Conservation (phyloP, 2,797 vertebrate genomes). For the Graptemys geographica region DNA sequence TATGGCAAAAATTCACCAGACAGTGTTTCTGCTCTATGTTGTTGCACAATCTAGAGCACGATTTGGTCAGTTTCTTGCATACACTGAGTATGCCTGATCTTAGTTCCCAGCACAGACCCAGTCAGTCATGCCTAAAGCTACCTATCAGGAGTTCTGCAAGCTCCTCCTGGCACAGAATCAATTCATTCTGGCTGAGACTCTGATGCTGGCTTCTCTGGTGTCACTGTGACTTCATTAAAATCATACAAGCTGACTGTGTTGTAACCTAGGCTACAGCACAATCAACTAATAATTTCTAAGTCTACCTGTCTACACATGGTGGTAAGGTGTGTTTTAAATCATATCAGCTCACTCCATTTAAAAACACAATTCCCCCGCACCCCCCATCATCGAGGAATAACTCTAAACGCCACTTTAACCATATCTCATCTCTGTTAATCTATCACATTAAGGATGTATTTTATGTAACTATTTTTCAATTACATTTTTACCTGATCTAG, state of each 20-base stretch:
- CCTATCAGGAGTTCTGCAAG: neutral
- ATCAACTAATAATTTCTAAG: accelerated
- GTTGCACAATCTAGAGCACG: too few species aligned
- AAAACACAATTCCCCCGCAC: neutral
- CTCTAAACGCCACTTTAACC: neutral
- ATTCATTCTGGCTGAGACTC: neutral
- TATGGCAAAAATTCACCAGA: too few species aligned
- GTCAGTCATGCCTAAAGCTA: accelerated
- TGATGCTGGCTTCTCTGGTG: neutral
- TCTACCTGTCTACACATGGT: neutral
- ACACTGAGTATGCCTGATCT: neutral
- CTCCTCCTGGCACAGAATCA: neutral
- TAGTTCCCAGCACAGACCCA: neutral
- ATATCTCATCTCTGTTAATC: neutral
- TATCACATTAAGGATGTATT: neutral
- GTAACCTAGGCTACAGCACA: neutral
- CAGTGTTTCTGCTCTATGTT: too few species aligned
- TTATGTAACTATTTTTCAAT: neutral
- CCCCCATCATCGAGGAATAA: neutral
- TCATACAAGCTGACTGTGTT: neutral
- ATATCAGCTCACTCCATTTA: neutral
- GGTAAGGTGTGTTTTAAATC: accelerated
- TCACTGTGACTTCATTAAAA: neutral
- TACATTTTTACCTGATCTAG: neutral
- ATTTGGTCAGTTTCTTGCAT: neutral